Evolutionary conservation across 2,888 invertebrate species (phyloP).

Genomic region (Tridacna gigas): DNA sequence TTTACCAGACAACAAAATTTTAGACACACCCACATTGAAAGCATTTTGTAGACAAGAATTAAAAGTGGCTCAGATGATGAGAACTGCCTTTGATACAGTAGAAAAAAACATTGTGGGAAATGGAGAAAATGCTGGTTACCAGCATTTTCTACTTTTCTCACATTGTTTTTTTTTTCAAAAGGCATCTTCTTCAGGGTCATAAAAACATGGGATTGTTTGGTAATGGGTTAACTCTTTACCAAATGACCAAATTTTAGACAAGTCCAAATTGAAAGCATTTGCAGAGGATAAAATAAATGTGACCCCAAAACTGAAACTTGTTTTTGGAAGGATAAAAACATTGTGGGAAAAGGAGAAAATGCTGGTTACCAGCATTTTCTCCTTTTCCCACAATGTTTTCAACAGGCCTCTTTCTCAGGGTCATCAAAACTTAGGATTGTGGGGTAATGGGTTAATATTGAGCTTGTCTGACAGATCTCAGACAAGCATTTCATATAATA

Average conservation of each 20-base stretch:
- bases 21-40: too few species aligned
- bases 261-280: too few species aligned
- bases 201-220: too few species aligned
- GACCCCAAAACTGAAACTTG: too few species aligned
- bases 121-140: not conserved
- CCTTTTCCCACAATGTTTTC: conserved; percentile 12
- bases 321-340: not conserved
- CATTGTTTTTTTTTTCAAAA: not conserved
- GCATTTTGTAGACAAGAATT: too few species aligned
- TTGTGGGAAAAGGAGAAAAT: conserved; percentile 6
- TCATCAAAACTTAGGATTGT: not conserved
- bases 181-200: too few species aligned
- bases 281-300: too few species aligned
- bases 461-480: conserved; percentile 7
- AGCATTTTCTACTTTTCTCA: not conserved
- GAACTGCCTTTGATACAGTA: not conserved
- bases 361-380: conserved; percentile 1
- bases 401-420: not conserved
- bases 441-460: not conserved
- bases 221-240: too few species aligned
- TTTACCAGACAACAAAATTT: too few species aligned
- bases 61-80: too few species aligned
- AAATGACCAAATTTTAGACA: too few species aligned
- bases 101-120: not conserved
- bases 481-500: conserved; percentile 14